A percentile compares a stretch with the other conserved stretches of the same genome.
phyloP scores from a whole-genome alignment of 2,113 vertebrate species.

The Hydropotes inermis region DNA sequence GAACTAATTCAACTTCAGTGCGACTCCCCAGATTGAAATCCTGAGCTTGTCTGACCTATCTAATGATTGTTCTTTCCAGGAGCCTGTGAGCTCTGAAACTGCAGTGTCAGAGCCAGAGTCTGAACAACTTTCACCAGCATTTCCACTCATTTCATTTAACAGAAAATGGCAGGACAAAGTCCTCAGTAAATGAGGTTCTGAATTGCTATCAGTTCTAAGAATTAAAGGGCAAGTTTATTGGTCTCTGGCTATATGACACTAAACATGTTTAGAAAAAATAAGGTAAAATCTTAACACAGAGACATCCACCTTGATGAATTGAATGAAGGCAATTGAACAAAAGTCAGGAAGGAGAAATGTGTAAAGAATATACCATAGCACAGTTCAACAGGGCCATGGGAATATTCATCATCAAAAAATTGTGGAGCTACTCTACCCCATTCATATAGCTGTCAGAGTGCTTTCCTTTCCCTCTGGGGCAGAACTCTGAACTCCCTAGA shows the following conservation, averaged over 20 bases:
- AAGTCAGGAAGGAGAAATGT: neutral
- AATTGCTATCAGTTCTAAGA: conserved; percentile 4
- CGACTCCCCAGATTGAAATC: neutral
- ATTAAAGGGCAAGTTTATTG: conserved; percentile 20
- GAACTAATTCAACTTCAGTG: neutral
- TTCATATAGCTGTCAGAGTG: neutral
- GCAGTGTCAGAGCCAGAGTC: neutral
- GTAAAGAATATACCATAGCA: neutral
- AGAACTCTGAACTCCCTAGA: neutral
- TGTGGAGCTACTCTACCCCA: rapidly evolving
- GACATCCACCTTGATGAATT: neutral
- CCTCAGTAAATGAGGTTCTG: conserved; percentile 43
- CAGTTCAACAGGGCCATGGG: neutral
- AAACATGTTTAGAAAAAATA: neutral
- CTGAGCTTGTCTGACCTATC: neutral
- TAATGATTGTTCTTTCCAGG: neutral
- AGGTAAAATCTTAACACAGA: conserved; percentile 6
- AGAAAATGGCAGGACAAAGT: conserved; percentile 49
- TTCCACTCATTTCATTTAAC: neutral
- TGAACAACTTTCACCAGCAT: rapidly evolving
- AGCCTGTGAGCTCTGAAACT: neutral
- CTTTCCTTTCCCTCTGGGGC: neutral
- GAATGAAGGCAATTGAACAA: neutral
- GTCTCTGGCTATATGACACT: neutral
- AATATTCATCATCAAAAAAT: neutral